Evolutionary conservation across 2,797 vertebrate genomes (phyloP), one percentile per base, ranked within the genome.

Genomic region (Emys orbicularis): DNA sequence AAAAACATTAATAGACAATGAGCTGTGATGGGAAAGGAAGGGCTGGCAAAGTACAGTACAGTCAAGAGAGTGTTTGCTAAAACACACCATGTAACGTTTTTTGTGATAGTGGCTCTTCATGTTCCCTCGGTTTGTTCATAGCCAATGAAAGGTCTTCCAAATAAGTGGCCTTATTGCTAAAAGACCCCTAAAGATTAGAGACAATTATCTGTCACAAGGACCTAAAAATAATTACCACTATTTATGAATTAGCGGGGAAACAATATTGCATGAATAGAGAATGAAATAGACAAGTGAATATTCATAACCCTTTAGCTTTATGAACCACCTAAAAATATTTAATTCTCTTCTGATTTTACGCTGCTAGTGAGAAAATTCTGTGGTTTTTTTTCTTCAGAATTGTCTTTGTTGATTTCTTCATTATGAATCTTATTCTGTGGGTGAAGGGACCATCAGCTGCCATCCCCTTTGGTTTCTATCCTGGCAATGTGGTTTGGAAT

Each of bases 401-500:
- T 89, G 98, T 99, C 90, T 99, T 99, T 98, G 98, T 98, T 25
- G 99, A 99, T 97, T 99, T 99, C 97, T 99, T 99, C 97, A 97
- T 99, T 95, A 99, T 99, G 99, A 99, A 99, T 98, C 98, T 99
- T 94, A 99, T 99, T 97, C 98, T 99, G 41, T 99, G 99, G 99
- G 98, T 98, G 56, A 98, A 99, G 95, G 98, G 98, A 4, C 99
- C 99, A 31, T 99, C 99, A 4, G 99, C 99, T 52, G 99, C 99
- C 10, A 98, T 99, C 90, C 99, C 99, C 52, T 99, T 99, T 65
- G 98, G 98, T 99, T 93, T 99, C 98, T 59, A 98, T 99, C 91
- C 97, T 99, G 94, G 99, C 98, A 8, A 98, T 99, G 97, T 99
- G 99, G 99, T 99, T 99, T 98, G 99, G 99, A 94, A 99, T 99